phyloP scores from a whole-genome alignment of 2,797 vertebrate genomes.

The Poeciliopsis presidionis region DNA sequence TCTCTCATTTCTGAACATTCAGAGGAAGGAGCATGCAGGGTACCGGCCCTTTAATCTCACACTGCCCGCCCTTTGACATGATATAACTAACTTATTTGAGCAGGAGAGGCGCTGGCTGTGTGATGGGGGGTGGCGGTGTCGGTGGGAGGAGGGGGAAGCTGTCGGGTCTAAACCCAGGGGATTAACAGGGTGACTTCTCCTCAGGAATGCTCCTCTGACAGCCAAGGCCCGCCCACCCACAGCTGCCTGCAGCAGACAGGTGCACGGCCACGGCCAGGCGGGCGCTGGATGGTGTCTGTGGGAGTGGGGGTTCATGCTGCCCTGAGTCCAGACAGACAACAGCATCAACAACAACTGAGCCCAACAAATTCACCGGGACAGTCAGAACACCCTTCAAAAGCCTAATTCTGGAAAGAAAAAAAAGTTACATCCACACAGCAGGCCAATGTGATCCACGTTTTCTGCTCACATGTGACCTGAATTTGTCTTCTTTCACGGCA shows the following conservation, averaged over 20 bases:
- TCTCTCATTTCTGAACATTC: slow-evolving; percentile 78
- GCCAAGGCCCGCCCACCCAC: slow-evolving; percentile 79
- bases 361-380: slow-evolving; percentile 37
- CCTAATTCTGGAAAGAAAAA: neutral
- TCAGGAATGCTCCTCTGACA: slow-evolving; percentile 81
- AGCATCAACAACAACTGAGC: slow-evolving; percentile 45
- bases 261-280: slow-evolving; percentile 63
- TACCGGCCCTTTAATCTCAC: slow-evolving; percentile 72
- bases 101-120: slow-evolving; percentile 46
- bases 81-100: slow-evolving; percentile 64
- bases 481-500: too few relatives aligned
- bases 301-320: slow-evolving; percentile 35
- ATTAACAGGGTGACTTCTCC: slow-evolving; percentile 84
- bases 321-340: slow-evolving; percentile 24
- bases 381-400: slow-evolving; percentile 7
- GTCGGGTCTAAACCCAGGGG: slow-evolving; percentile 74
- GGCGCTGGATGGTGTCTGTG: slow-evolving; percentile 43
- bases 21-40: slow-evolving; percentile 40
- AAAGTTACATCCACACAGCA: too few relatives aligned
- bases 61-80: slow-evolving; percentile 70
- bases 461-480: too few relatives aligned
- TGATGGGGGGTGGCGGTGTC: slow-evolving; percentile 39
- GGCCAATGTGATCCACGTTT: too few relatives aligned
- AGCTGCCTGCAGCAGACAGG: slow-evolving; percentile 80
- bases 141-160: slow-evolving; percentile 48